Evolutionary conservation across 2,113 vertebrate species (phyloP).

Genomic region (Vanacampus margaritifer): DNA sequence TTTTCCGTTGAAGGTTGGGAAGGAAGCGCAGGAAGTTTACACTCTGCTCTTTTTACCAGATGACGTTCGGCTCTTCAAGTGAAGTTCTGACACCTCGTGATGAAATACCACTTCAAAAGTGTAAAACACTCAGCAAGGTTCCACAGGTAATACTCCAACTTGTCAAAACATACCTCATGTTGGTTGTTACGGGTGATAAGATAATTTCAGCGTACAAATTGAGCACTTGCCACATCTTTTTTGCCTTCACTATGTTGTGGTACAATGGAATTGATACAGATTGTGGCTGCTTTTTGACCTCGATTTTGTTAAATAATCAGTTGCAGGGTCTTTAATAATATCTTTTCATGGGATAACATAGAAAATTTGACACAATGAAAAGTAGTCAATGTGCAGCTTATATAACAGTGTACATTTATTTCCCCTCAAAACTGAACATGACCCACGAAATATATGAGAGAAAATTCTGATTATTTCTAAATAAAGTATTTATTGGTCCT

Average conservation of each 20-base stretch:
- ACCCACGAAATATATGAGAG: too few species aligned
- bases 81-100: slow-evolving; percentile 33
- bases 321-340: not conserved
- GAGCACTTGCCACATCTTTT: not conserved
- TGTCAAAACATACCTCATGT: not conserved
- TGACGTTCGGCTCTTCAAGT: slow-evolving; percentile 35
- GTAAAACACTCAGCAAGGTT: slow-evolving; percentile 14
- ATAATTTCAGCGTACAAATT: not conserved
- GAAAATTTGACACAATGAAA: too few species aligned
- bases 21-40: slow-evolving; percentile 55
- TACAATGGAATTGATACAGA: not conserved
- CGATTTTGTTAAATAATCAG: not conserved
- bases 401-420: too few species aligned
- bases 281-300: not conserved
- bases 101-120: slow-evolving; percentile 33
- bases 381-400: not conserved
- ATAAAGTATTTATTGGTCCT: too few species aligned
- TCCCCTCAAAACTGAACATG: too few species aligned
- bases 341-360: too few species aligned
- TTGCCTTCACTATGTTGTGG: not conserved
- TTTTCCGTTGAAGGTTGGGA: slow-evolving; percentile 24
- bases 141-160: not conserved
- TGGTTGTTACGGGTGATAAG: not conserved
- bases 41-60: slow-evolving; percentile 37
- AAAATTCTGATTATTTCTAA: too few species aligned